Evolutionary conservation across 2,888 invertebrate genomes (phyloP).

Genomic region (Protula sp.): DNA sequence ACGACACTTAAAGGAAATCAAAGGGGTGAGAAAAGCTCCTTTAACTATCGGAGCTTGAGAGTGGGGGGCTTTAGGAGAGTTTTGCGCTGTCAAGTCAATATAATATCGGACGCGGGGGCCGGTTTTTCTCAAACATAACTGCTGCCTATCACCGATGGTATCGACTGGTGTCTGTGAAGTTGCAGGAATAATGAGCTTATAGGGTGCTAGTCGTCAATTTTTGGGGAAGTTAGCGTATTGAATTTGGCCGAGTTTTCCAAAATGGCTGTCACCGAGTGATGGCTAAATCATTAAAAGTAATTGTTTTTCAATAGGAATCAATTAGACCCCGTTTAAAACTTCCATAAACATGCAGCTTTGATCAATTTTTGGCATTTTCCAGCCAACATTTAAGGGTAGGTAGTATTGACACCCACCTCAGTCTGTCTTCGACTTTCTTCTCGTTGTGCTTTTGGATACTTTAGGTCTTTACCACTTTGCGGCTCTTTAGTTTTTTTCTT

Average conservation of each 20-base stretch:
- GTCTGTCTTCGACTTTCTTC: too few relatives aligned
- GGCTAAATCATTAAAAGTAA: slow-evolving; percentile 14
- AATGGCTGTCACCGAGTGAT: not conserved
- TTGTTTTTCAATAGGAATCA: slow-evolving; percentile 20
- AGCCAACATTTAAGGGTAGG: not conserved
- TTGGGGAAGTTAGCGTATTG: not conserved
- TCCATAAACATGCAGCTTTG: slow-evolving; percentile 1
- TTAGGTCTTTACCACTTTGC: not conserved
- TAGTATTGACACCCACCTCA: not conserved
- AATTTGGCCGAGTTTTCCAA: not conserved
- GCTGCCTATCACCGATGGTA: too few relatives aligned
- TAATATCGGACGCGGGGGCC: too few relatives aligned
- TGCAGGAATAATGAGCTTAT: too few relatives aligned
- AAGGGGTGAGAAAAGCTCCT: too few relatives aligned
- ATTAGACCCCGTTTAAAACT: slow-evolving; percentile 7
- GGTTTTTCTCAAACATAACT: too few relatives aligned
- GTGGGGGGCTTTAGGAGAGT: too few relatives aligned
- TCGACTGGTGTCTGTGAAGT: too few relatives aligned
- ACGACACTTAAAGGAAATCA: too few relatives aligned
- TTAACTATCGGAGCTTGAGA: too few relatives aligned
- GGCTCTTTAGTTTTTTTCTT: not conserved
- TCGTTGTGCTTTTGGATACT: not conserved
- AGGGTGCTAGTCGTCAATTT: not conserved
- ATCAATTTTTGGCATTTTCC: slow-evolving; percentile 8
- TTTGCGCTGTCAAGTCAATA: too few relatives aligned